phyloP scores from a whole-genome alignment of 2,888 invertebrate species.

The Cantharis rustica region DNA sequence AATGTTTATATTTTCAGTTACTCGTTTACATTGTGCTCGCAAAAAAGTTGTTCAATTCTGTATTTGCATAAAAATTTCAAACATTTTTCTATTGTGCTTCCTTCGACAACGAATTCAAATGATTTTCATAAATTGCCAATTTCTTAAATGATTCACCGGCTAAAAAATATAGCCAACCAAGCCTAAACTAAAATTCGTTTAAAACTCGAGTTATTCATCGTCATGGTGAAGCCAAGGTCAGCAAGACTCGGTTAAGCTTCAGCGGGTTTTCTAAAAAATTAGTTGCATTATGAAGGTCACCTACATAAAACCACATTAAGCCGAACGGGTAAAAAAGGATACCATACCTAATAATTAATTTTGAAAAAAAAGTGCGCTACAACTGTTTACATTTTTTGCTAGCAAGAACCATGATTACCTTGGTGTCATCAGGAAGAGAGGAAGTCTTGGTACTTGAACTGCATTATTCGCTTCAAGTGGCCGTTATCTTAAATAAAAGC shows the following conservation, averaged over 20 bases:
- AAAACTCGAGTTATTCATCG: neutral
- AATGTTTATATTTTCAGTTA: neutral
- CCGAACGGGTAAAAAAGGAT: slow-evolving; percentile 5
- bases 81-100: neutral
- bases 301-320: slow-evolving; percentile 18
- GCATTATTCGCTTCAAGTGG: neutral
- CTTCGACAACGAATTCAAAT: neutral
- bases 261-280: slow-evolving; percentile 20
- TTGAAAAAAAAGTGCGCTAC: neutral
- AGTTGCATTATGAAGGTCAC: slow-evolving; percentile 21
- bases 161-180: neutral
- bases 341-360: slow-evolving; percentile 8
- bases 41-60: neutral
- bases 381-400: neutral
- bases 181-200: neutral
- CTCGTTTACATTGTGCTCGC: neutral
- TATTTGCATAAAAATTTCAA: neutral
- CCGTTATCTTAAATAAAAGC: neutral
- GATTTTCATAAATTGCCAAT: neutral
- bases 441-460: neutral
- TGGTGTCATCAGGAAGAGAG: neutral
- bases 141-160: neutral
- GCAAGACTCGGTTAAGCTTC: slow-evolving; percentile 29
- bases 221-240: slow-evolving; percentile 25
- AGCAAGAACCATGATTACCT: neutral